A percentile compares a stretch with the other conserved stretches of the same genome.
phyloP scores from a whole-genome alignment of 2,113 vertebrate species.

The Dryoscopus gambensis region DNA sequence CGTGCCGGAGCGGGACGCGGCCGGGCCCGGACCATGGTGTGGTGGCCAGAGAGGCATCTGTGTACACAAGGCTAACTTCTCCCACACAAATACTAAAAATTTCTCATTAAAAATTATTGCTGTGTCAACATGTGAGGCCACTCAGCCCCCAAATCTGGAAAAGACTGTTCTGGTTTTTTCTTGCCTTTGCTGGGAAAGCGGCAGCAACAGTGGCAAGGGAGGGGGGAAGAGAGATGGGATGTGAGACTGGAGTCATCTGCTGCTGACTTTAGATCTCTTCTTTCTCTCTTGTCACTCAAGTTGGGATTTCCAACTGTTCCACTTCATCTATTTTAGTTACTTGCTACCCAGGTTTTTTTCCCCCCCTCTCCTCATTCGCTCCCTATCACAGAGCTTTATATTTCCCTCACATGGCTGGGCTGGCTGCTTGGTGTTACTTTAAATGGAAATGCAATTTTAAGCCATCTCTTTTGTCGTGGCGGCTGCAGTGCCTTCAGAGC shows the following conservation, averaged over 20 bases:
- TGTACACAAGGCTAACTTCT: conserved; percentile 83
- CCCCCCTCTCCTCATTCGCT: not conserved
- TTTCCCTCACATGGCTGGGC: conserved; percentile 45
- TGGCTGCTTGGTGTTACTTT: conserved; percentile 47
- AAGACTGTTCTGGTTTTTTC: conserved; percentile 62
- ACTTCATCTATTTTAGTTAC: conserved; percentile 58
- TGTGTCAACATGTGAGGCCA: conserved; percentile 80
- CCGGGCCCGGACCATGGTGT: conserved; percentile 44
- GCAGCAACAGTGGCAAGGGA: not conserved
- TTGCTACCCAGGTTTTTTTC: conserved; percentile 20
- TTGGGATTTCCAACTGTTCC: conserved; percentile 43
- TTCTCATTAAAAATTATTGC: conserved; percentile 85
- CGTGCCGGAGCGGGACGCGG: conserved; percentile 78
- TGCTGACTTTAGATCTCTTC: conserved; percentile 50
- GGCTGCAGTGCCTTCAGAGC: conserved; percentile 11
- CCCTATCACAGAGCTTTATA: not conserved
- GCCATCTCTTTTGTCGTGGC: not conserved
- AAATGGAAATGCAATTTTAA: conserved; percentile 60
- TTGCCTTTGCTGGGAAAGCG: conserved; percentile 54
- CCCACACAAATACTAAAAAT: conserved; percentile 83
- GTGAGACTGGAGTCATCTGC: conserved; percentile 59
- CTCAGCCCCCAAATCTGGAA: conserved; percentile 75
- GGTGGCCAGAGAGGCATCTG: conserved; percentile 81
- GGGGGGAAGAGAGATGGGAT: conserved; percentile 27
- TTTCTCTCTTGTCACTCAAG: conserved; percentile 45